phyloP scores from a whole-genome alignment of 2,888 invertebrate genomes.

The Dichetophora obliterata region DNA sequence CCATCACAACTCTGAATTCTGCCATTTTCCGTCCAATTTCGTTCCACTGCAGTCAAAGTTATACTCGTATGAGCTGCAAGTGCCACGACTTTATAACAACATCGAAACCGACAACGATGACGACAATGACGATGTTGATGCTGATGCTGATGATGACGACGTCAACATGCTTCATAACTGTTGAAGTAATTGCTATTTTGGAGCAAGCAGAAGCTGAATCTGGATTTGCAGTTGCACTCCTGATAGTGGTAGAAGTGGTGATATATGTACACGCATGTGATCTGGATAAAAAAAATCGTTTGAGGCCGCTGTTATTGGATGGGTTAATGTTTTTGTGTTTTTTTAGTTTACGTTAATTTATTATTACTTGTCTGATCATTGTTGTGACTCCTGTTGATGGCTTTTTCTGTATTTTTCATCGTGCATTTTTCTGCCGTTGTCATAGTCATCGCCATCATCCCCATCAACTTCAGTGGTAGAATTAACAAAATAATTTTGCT shows the following conservation, averaged over 20 bases:
- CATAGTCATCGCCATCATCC: slow-evolving; percentile 34
- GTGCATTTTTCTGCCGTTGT: not conserved
- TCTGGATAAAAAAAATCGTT: not conserved
- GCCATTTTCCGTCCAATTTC: slow-evolving; percentile 3
- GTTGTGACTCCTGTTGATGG: not conserved
- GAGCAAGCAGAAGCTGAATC: slow-evolving; percentile 5
- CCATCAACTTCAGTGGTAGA: slow-evolving; percentile 18
- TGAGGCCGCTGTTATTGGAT: not conserved
- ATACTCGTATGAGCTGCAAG: not conserved
- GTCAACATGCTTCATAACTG: slow-evolving; percentile 22
- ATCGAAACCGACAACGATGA: not conserved
- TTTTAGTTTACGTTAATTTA: slow-evolving; percentile 17
- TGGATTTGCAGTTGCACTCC: not conserved
- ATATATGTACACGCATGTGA: slow-evolving; percentile 12
- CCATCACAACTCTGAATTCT: not conserved
- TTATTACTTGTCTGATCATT: slow-evolving; percentile 20
- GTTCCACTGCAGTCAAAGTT: not conserved
- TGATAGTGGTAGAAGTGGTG: not conserved
- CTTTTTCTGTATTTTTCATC: not conserved
- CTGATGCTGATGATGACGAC: not conserved
- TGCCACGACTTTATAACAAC: not conserved
- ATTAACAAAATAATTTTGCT: not conserved
- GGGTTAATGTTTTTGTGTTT: not conserved
- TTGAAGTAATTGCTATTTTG: slow-evolving; percentile 23
- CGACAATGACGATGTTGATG: not conserved